Conservation (phyloP, 2,113 vertebrate genomes). For the Tor tambroides region DNA sequence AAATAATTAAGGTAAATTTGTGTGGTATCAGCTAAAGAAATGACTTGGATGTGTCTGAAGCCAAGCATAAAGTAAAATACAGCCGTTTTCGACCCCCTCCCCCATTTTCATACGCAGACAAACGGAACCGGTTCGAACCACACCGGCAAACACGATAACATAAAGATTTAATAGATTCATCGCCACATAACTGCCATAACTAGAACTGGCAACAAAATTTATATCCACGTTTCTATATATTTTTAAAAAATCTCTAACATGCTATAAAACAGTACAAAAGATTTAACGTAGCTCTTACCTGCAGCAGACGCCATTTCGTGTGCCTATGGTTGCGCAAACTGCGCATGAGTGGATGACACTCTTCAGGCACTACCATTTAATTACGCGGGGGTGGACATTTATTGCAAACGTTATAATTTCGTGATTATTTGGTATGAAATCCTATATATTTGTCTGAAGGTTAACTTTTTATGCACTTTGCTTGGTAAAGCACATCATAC, state of each 20-base stretch:
- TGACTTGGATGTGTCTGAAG: neutral
- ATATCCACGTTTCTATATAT: neutral
- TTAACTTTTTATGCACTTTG: neutral
- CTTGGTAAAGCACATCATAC: neutral
- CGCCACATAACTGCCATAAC: neutral
- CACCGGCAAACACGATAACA: neutral
- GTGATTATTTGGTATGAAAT: neutral
- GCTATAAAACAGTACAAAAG: neutral
- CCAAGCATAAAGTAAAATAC: neutral
- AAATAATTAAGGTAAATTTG: neutral
- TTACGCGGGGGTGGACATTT: neutral
- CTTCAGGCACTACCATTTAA: constrained; percentile 19
- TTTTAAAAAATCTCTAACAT: neutral
- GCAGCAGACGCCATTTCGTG: constrained; percentile 66
- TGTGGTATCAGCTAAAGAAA: neutral
- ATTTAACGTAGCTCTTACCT: constrained; percentile 43
- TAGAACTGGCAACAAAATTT: neutral
- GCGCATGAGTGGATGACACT: constrained; percentile 53
- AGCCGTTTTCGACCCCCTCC: constrained; percentile 33
- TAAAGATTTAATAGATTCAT: neutral
- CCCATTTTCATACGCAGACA: constrained; percentile 33
- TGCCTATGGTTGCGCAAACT: constrained; percentile 17
- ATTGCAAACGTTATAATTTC: neutral
- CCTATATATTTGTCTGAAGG: neutral
- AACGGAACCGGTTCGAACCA: constrained; percentile 21